phyloP scores from a whole-genome alignment of 2,797 vertebrate species.

The Mormyrops boulengeri region DNA sequence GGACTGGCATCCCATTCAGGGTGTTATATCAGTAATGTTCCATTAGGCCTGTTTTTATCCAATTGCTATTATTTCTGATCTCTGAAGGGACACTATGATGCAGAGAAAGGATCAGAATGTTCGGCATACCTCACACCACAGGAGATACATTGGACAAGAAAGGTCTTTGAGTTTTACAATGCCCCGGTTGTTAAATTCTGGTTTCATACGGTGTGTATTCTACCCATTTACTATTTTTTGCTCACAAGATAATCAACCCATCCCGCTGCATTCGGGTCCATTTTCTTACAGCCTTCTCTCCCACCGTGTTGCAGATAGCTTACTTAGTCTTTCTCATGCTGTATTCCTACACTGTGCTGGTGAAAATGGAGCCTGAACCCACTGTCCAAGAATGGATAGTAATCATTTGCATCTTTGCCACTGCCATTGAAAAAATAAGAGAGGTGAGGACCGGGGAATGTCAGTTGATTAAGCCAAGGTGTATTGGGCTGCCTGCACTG shows the following conservation, averaged over 20 bases:
- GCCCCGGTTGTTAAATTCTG: conserved; percentile 98
- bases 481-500: not conserved
- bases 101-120: conserved; percentile 62
- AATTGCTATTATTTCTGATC: not conserved
- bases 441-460: conserved; percentile 67
- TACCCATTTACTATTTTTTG: not conserved
- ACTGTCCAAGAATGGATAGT: conserved; percentile 85
- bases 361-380: conserved; percentile 79
- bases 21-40: not conserved
- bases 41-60: not conserved
- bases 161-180: conserved; percentile 86
- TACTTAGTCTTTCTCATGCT: conserved; percentile 88
- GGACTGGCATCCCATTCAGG: not conserved
- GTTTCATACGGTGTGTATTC: conserved; percentile 82
- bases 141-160: conserved; percentile 65
- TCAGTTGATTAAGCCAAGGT: not conserved
- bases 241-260: not conserved
- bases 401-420: conserved; percentile 82
- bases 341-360: conserved; percentile 84
- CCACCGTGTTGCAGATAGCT: conserved; percentile 66
- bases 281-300: conserved; percentile 1
- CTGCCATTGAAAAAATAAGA: conserved; percentile 80
- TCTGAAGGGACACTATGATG: conserved; percentile 61
- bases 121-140: conserved; percentile 32
- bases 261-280: not conserved